Conservation (phyloP, 2,113 vertebrate species). For the Trogon melanurus region DNA sequence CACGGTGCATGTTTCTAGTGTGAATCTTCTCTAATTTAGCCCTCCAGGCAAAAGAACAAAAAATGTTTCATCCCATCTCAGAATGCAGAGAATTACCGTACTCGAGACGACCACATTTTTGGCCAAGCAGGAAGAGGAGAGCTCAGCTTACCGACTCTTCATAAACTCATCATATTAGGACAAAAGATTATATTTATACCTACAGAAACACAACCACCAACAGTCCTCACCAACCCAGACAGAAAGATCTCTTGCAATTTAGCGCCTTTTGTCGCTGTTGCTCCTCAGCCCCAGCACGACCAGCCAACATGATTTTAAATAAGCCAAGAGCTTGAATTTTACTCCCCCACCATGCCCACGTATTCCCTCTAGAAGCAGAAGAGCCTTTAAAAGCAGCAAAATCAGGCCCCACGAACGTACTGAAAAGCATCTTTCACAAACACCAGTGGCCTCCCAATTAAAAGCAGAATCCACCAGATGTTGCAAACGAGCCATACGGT, state of each 20-base stretch:
- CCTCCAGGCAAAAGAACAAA: background rate
- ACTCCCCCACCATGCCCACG: rapidly evolving
- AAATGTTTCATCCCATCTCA: no score
- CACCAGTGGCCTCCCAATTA: background rate
- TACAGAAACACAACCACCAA: background rate
- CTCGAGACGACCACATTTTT: background rate
- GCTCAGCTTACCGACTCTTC: background rate
- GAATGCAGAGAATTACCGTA: background rate
- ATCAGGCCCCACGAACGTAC: background rate
- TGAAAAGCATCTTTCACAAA: background rate
- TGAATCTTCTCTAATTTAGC: background rate
- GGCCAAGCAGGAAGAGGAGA: background rate
- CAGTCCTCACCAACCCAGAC: background rate
- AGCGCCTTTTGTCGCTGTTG: background rate
- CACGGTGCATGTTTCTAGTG: background rate
- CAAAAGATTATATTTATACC: background rate
- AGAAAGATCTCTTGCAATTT: background rate
- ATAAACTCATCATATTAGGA: background rate
- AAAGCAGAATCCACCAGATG: background rate
- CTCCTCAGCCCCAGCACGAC: background rate
- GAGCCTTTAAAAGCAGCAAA: background rate
- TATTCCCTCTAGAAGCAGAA: background rate
- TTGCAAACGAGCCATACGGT: background rate
- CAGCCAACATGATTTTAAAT: rapidly evolving
- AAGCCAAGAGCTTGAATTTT: background rate